Evolutionary conservation across 2,797 vertebrate genomes (phyloP), one percentile per base, ranked within the genome.

Genomic region (Brachyalestes nurse): DNA sequence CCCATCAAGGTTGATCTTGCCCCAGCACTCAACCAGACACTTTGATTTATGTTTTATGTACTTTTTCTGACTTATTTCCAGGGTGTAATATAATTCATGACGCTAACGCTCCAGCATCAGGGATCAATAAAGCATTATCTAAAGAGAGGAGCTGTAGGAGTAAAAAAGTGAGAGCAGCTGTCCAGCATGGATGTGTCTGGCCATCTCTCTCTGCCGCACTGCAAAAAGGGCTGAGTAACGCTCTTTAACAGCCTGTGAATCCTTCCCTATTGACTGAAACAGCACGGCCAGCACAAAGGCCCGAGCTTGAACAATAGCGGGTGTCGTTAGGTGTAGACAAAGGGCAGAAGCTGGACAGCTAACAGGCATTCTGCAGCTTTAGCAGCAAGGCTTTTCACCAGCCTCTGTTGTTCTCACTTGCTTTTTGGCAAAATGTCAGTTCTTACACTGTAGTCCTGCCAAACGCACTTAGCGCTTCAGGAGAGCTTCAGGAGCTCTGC

Each of bases 331-430:
- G 75, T 71, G 62, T 71, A 66, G 64, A 81, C 71, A 84, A 84
- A 84, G 75, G 75, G 55, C 69, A 78, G 79, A 75, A 72, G 66
- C 78, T 83, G 78, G 73, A 80, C 77, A 80, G 70, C 69, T 78
- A 77, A 84, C 75, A 81, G 74, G 40, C 72, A 74, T 66, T 84
- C 66, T 72, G 25, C 61, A 62, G 75, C 45, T 73, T 77, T 69
- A 80, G 77, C 74, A 76, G 75, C 73, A 77, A 66, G 82, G 77
- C 40, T 55, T 75, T 75, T 76, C 72, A 23, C 65, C 49, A 72
- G 53, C 42, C 61, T 73, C 21, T 67, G 78, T 49, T 72, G 67
- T 73, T 72, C 60, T 73, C 82, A 80, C 82, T 57, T 83, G 60
- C 72, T 38, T 42, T 76, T 77, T 70, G 64, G 65, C 58, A 57